Evolutionary conservation across 2,113 vertebrate genomes (phyloP).

Genomic region (Aegithalos caudatus): DNA sequence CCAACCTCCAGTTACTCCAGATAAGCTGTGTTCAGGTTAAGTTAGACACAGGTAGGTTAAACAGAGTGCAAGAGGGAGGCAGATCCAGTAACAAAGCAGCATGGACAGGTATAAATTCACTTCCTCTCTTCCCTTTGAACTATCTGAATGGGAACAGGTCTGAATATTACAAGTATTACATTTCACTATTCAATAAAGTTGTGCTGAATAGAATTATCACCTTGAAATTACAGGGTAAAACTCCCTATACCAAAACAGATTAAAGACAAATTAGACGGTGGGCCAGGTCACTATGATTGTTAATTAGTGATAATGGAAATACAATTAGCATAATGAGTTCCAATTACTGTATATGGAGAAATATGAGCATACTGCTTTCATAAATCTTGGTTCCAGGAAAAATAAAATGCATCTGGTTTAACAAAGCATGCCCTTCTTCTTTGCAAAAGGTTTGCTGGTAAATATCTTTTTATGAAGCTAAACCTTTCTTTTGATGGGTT

Average conservation of each 20-base stretch:
- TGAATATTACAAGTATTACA: constrained; percentile 71
- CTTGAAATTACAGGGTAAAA: constrained; percentile 84
- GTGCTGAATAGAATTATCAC: constrained; percentile 83
- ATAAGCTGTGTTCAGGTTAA: background rate
- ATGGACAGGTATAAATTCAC: background rate
- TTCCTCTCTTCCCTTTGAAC: constrained; percentile 31
- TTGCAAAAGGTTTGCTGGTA: constrained; percentile 69
- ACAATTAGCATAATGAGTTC: constrained; percentile 87
- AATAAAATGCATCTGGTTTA: constrained; percentile 82
- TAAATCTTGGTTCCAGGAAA: constrained; percentile 80
- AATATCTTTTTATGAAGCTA: constrained; percentile 72
- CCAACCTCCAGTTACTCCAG: background rate
- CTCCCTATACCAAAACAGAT: constrained; percentile 82
- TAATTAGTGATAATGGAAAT: constrained; percentile 90
- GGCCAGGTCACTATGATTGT: constrained; percentile 86
- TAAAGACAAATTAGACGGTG: constrained; percentile 88
- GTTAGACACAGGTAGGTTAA: background rate
- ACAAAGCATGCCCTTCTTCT: constrained; percentile 77
- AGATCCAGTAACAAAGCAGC: background rate
- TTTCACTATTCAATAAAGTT: constrained; percentile 75
- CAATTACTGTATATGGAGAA: constrained; percentile 84
- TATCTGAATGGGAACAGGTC: constrained; percentile 31
- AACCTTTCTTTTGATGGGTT: constrained; percentile 69
- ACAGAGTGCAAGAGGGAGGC: background rate
- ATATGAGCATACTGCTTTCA: constrained; percentile 79